Conservation (phyloP, 2,888 invertebrate genomes). For the Ypsolopha sequella region DNA sequence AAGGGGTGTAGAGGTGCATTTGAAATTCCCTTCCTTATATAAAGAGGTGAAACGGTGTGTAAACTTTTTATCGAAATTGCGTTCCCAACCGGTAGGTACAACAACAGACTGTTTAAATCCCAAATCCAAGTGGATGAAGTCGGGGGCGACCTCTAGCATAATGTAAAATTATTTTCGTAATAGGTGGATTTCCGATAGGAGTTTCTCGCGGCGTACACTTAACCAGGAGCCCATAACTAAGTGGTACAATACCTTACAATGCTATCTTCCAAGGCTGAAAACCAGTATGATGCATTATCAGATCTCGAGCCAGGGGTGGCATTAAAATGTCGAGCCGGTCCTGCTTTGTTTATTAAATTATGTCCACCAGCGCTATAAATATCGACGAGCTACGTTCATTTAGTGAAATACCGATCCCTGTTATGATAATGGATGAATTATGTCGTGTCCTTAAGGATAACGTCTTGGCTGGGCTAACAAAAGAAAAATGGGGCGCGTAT, state of each 20-base stretch:
- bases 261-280: slow-evolving; percentile 56
- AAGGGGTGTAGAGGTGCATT: too few relatives aligned
- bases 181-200: slow-evolving; percentile 45
- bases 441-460: slow-evolving; percentile 51
- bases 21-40: too few relatives aligned
- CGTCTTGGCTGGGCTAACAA: slow-evolving; percentile 28
- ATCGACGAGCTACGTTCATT: slow-evolving; percentile 52
- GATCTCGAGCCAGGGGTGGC: slow-evolving; percentile 63
- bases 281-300: slow-evolving; percentile 67
- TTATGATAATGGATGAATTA: slow-evolving; percentile 60
- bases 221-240: slow-evolving; percentile 61
- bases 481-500: slow-evolving; percentile 38
- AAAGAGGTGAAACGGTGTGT: too few relatives aligned
- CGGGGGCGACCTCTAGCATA: too few relatives aligned
- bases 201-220: slow-evolving; percentile 37
- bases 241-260: slow-evolving; percentile 62
- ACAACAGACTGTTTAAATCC: too few relatives aligned
- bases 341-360: slow-evolving; percentile 72
- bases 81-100: too few relatives aligned
- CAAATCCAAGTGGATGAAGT: too few relatives aligned
- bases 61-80: too few relatives aligned
- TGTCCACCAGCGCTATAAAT: slow-evolving; percentile 63
- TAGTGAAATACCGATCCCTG: slow-evolving; percentile 62
- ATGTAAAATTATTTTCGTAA: slow-evolving; percentile 48
- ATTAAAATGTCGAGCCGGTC: slow-evolving; percentile 53